A percentile compares a stretch with the other conserved stretches of the same genome.
Conservation (phyloP, 2,797 vertebrate genomes). For the Taenioides sp. region DNA sequence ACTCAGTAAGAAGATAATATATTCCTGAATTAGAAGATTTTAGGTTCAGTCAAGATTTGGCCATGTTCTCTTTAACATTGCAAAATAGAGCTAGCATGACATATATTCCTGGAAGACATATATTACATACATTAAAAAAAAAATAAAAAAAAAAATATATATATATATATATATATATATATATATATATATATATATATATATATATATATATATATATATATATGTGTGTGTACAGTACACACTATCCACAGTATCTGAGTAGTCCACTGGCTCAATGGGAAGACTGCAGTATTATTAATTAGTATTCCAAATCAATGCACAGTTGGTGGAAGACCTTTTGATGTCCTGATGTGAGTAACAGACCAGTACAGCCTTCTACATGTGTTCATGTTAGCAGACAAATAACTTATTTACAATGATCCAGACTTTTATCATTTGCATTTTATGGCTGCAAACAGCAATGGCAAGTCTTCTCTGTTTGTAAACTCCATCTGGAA, state of each 20-base stretch:
- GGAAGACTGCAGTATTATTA: no score
- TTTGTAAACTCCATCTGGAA: conserved; percentile 44
- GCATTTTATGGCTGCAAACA: conserved; percentile 10
- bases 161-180: no score
- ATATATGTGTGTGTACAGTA: no score
- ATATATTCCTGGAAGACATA: no score
- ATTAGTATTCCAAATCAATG: neutral
- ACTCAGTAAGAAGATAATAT: neutral
- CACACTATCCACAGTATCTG: no score
- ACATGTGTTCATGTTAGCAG: neutral
- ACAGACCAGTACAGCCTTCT: neutral
- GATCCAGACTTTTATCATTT: conserved; percentile 1
- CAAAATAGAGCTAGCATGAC: no score
- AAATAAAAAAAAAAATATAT: no score
- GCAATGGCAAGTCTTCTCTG: conserved; percentile 27
- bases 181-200: no score
- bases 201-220: no score
- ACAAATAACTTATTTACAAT: neutral
- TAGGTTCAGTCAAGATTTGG: neutral
- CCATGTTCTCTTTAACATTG: no score
- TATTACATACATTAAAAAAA: no score
- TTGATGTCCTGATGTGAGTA: neutral
- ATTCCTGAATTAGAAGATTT: neutral
- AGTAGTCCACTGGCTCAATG: no score
- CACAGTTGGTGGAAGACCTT: neutral